Evolutionary conservation across 2,797 vertebrate genomes (phyloP).

Genomic region (Avahi laniger): DNA sequence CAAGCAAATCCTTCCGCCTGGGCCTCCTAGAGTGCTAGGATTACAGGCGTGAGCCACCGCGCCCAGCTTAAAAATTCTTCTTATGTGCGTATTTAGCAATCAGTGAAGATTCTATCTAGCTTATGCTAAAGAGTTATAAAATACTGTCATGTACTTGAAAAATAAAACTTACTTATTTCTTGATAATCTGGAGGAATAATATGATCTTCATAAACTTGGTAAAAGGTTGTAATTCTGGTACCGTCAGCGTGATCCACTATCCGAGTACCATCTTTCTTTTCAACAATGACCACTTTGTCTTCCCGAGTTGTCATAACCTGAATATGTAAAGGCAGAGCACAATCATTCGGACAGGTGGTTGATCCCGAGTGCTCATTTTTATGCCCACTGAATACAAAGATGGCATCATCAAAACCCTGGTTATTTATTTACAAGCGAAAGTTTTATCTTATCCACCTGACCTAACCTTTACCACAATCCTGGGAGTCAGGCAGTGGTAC

Average conservation of each 20-base stretch:
- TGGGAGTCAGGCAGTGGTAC: not conserved
- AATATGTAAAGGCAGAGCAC: not conserved
- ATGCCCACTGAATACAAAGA: not conserved
- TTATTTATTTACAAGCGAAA: not conserved
- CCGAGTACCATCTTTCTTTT: slow-evolving; percentile 85
- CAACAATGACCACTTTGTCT: slow-evolving; percentile 90
- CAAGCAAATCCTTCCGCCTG: no score
- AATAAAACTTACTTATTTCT: slow-evolving; percentile 81
- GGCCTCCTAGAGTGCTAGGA: no score
- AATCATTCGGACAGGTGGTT: fast-evolving
- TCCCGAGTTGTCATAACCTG: slow-evolving; percentile 93
- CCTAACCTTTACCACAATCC: not conserved
- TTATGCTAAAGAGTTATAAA: not conserved
- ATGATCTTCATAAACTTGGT: slow-evolving; percentile 80
- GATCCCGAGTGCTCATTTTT: not conserved
- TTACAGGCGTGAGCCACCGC: no score
- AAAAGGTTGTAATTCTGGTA: slow-evolving; percentile 92
- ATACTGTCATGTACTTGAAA: not conserved
- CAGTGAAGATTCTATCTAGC: not conserved
- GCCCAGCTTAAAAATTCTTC: not conserved
- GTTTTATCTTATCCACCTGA: not conserved
- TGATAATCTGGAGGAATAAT: slow-evolving; percentile 22
- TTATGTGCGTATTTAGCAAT: not conserved
- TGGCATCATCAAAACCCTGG: not conserved
- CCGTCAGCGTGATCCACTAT: slow-evolving; percentile 93